A percentile compares a stretch with the other conserved stretches of the same genome.
These are phyloP conservation scores for Hydrotaea cyrtoneurina DNA, from an alignment of 2,888 invertebrate species.

Conservation along the genomic window DNA sequence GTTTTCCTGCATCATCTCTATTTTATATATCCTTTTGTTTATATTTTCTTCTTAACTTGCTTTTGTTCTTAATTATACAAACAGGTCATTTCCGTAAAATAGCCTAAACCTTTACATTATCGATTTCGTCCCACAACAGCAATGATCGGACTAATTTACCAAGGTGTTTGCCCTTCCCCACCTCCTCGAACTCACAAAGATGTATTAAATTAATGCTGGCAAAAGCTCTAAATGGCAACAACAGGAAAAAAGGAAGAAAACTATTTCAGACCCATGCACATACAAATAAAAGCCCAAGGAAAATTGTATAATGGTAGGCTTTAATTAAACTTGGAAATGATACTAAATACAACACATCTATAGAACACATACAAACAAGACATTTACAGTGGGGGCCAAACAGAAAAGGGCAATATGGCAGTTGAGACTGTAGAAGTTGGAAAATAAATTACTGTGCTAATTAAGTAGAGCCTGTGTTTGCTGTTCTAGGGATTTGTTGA, in stretches of 20 bases:
- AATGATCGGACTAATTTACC: not conserved
- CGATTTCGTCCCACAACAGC: not conserved
- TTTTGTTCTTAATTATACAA: not conserved
- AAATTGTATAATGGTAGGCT: conserved; percentile 53
- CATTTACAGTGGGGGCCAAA: not conserved
- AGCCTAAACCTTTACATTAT: not conserved
- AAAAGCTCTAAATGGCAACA: not conserved
- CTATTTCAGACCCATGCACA: conserved; percentile 31
- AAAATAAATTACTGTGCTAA: too few relatives aligned
- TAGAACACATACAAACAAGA: not conserved
- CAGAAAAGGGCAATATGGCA: not conserved
- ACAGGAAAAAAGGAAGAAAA: conserved; percentile 6
- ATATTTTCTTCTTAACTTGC: not conserved
- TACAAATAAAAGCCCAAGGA: conserved; percentile 2
- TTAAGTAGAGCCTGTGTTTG: too few relatives aligned
- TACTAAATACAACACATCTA: conserved; percentile 34
- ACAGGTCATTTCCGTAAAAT: conserved; percentile 17
- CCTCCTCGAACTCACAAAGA: conserved; percentile 23
- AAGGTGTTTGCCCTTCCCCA: not conserved
- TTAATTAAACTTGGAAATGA: conserved; percentile 56
- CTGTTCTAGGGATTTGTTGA: too few relatives aligned
- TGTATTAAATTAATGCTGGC: conserved; percentile 39
- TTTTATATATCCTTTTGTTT: not conserved
- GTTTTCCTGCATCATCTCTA: too few relatives aligned
- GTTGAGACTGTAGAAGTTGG: too few relatives aligned